These are phyloP conservation scores for Hybognathus amarus DNA, from an alignment of 2,797 vertebrate genomes.

Conservation along the genomic window DNA sequence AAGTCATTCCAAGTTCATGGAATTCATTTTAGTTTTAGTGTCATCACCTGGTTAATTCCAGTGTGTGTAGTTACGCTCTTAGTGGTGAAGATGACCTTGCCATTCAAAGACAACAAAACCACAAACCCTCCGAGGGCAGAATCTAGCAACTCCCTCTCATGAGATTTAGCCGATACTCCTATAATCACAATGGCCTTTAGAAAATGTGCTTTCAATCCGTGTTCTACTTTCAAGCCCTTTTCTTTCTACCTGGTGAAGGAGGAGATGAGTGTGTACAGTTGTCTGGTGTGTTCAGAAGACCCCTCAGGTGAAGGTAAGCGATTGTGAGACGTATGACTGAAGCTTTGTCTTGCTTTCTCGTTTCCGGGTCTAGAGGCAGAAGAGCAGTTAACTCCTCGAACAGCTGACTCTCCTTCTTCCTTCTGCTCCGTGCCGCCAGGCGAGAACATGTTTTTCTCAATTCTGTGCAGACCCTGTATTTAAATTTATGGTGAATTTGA, in stretches of 20 bases:
- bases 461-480: slow-evolving; percentile 59
- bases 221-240: slow-evolving; percentile 11
- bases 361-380: slow-evolving; percentile 50
- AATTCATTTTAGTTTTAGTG: neutral
- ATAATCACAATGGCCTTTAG: slow-evolving; percentile 29
- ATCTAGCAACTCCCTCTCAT: slow-evolving; percentile 53
- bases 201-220: neutral
- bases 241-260: slow-evolving; percentile 28
- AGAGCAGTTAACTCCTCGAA: slow-evolving; percentile 59
- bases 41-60: slow-evolving; percentile 66
- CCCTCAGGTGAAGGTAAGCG: slow-evolving; percentile 60
- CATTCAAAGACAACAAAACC: slow-evolving; percentile 61
- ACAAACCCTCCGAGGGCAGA: slow-evolving; percentile 61
- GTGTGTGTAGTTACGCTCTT: slow-evolving; percentile 56
- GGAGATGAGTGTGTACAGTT: slow-evolving; percentile 10
- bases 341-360: slow-evolving; percentile 63
- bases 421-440: slow-evolving; percentile 59
- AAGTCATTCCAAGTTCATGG: neutral
- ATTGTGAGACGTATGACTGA: slow-evolving; percentile 63
- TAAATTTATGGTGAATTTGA: neutral
- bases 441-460: slow-evolving; percentile 60
- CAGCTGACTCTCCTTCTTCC: slow-evolving; percentile 61
- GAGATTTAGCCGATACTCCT: slow-evolving; percentile 26
- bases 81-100: slow-evolving; percentile 64
- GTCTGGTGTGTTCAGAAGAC: slow-evolving; percentile 38